phyloP scores from a whole-genome alignment of 2,113 vertebrate genomes.

The Amphiprion ocellaris region DNA sequence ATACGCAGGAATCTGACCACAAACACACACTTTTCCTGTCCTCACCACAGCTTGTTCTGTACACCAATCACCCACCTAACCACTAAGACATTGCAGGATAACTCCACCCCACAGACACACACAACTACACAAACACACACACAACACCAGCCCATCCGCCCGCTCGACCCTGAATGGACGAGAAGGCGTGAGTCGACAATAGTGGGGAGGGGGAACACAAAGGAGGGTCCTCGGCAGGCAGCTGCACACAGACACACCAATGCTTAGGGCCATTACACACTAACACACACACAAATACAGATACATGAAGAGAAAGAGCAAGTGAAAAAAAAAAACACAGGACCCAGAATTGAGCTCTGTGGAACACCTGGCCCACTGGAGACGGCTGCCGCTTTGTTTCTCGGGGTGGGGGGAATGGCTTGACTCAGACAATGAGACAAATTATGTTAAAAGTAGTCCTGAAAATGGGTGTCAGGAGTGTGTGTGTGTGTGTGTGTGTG shows the following conservation, averaged over 20 bases:
- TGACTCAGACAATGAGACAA: conserved; percentile 79
- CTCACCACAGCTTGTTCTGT: conserved; percentile 24
- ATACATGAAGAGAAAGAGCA: conserved; percentile 50
- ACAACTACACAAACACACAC: conserved; percentile 21
- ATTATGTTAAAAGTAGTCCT: conserved; percentile 80
- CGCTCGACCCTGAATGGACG: conserved; percentile 90
- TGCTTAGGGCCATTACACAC: conserved; percentile 89
- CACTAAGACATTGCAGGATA: conserved; percentile 55
- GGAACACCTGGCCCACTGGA: conserved; percentile 94
- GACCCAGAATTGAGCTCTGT: conserved; percentile 78
- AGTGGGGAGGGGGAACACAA: conserved; percentile 87
- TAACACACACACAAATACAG: conserved; percentile 38
- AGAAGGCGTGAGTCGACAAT: conserved; percentile 72
- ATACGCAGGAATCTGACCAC: conserved; percentile 33
- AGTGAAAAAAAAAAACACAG: conserved; percentile 43
- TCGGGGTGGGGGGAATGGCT: conserved; percentile 59
- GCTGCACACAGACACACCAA: conserved; percentile 92
- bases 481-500: conserved; percentile 16
- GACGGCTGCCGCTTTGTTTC: conserved; percentile 88
- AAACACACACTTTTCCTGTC: conserved; percentile 40
- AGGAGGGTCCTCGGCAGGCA: conserved; percentile 88
- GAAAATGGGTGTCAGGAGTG: conserved; percentile 77
- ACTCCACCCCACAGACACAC: conserved; percentile 46
- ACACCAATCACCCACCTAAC: conserved; percentile 38
- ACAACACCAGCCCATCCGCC: conserved; percentile 81